Evolutionary conservation across 2,888 invertebrate species (phyloP).

Genomic region (Ichneumoninae sp.): DNA sequence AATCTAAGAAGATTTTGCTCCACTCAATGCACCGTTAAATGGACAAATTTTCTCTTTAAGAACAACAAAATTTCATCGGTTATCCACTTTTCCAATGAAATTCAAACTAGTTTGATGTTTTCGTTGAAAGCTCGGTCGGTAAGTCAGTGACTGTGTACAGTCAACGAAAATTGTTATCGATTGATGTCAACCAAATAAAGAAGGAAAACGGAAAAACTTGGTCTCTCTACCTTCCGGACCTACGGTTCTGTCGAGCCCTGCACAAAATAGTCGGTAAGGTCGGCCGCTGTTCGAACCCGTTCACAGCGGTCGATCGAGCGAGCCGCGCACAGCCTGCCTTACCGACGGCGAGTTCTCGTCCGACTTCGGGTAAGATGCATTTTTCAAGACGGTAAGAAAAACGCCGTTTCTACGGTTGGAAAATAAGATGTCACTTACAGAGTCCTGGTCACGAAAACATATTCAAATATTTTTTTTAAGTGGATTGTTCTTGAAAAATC

Average conservation of each 20-base stretch:
- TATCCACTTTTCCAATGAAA: neutral
- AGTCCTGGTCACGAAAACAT: neutral
- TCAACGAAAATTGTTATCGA: constrained; percentile 13
- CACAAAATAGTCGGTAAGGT: constrained; percentile 36
- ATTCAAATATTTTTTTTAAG: no score
- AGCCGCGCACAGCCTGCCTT: neutral
- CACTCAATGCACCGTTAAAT: no score
- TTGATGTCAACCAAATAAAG: neutral
- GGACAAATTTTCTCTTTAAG: no score
- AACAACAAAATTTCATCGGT: neutral
- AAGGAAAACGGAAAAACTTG: neutral
- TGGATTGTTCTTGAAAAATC: neutral
- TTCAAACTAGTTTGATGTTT: neutral
- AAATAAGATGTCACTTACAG: neutral
- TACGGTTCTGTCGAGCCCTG: constrained; percentile 21
- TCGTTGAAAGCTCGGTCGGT: neutral
- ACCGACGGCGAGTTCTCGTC: constrained; percentile 29
- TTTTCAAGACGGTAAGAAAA: constrained; percentile 36
- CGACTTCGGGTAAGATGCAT: constrained; percentile 32
- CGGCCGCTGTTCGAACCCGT: neutral
- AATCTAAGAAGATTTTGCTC: no score
- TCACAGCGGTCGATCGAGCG: neutral
- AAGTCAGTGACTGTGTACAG: neutral
- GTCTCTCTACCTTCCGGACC: constrained; percentile 1
- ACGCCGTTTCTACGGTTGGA: neutral